Conservation (phyloP, 2,113 vertebrate species). For the Ciconia stormi region DNA sequence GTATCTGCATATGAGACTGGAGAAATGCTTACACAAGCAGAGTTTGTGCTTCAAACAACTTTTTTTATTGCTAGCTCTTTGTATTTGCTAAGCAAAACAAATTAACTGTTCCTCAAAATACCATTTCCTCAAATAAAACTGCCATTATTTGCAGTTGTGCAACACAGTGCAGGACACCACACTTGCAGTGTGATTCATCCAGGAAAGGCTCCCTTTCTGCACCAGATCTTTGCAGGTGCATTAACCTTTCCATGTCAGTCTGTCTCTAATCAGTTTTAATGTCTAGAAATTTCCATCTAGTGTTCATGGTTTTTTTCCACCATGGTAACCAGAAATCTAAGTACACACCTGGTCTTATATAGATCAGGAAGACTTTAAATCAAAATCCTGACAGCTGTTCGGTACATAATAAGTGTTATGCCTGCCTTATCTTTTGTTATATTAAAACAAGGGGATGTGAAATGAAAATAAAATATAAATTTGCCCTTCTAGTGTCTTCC, state of each 20-base stretch:
- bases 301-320: not conserved
- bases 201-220: not conserved
- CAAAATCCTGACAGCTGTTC: not conserved
- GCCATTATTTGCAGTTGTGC: not conserved
- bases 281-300: not conserved
- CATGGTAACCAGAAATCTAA: not conserved
- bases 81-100: not conserved
- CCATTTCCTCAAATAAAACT: not conserved
- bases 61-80: not conserved
- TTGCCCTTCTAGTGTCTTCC: constrained; percentile 12
- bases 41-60: not conserved
- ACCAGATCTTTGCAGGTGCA: not conserved
- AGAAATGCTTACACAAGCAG: constrained; percentile 47
- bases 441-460: not conserved
- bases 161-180: not conserved
- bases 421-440: not conserved
- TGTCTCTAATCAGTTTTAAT: not conserved
- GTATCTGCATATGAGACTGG: not conserved
- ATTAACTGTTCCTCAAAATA: not conserved
- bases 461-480: not conserved
- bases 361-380: not conserved
- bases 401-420: not conserved
- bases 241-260: not conserved
- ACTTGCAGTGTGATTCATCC: not conserved
- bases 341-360: not conserved